Evolutionary conservation across 1,140 invertebrate genomes (phyloP), one percentile per base, ranked within the genome.

Genomic region (Drosophila pallidifrons): DNA sequence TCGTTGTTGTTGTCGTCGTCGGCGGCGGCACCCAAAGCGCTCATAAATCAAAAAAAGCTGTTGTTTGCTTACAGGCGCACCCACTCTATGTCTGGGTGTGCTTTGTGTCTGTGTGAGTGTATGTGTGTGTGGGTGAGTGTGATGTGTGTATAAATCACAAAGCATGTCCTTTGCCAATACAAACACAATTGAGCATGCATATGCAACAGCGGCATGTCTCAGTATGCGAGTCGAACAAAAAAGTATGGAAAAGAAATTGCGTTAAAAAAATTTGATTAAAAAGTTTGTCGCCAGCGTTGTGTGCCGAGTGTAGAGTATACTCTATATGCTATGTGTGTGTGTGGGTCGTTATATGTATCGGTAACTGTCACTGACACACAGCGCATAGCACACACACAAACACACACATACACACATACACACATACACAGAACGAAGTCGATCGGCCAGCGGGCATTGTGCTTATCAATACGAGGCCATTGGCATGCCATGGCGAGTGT

Each of bases 181-280:
- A 89, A 89, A 89, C 83, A 89, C 85, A 89, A 89, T 89, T 89
- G 85, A 89, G 85, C 85, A 89, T 89, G 81, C 85, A 89, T 89
- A 89, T 89, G 86, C 86, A 89, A 85, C 85, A 85, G 75, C 77
- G 41, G 28, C 46, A 46, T 46, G 55, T 38, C 67, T 66, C 57
- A 35, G 28, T 73, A 55, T 65, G 51, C 30, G 46, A 49, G 32
- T 16, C 45, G 66, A 71, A 52, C 70, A 70, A 81, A 81, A 81
- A 75, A 81, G 75, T 76, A 81, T 79, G 77, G 46, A 76, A 81
- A 81, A 79, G 76, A 85, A 78, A 85, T 72, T 78, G 81, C 66
- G 77, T 78, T 82, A 82, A 85, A 88, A 82, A 88, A 89, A 89
- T 89, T 89, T 89, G 85, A 89, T 89, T 89, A 89, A 89, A 89